Evolutionary conservation across 2,113 vertebrate species (phyloP).

Genomic region (Empidonax traillii): DNA sequence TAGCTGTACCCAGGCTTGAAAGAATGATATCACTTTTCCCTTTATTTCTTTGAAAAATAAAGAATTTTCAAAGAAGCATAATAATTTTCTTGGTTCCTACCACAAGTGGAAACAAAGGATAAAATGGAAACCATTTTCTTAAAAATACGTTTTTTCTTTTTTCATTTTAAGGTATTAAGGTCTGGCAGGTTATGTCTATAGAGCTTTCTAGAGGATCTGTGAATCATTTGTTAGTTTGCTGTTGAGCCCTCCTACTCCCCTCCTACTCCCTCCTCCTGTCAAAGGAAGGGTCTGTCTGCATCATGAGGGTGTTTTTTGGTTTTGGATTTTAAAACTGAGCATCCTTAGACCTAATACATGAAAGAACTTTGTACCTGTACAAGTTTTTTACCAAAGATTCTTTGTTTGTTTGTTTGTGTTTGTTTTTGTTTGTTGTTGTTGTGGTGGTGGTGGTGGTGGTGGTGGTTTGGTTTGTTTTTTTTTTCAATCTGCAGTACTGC

Average conservation of each 20-base stretch:
- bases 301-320: neutral
- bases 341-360: neutral
- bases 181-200: neutral
- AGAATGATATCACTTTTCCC: neutral
- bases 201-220: neutral
- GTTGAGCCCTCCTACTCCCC: neutral
- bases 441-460: too few species aligned
- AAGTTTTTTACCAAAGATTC: neutral
- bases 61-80: neutral
- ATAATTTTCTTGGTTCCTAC: neutral
- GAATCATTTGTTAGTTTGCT: neutral
- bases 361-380: neutral
- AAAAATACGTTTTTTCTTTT: neutral
- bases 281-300: neutral
- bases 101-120: neutral
- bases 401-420: too few species aligned
- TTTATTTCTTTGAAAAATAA: neutral
- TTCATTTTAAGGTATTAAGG: neutral
- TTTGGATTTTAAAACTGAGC: neutral
- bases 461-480: too few species aligned
- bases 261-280: neutral
- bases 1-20: neutral
- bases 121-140: neutral
- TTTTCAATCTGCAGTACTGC: neutral
- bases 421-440: too few species aligned